phyloP scores from a whole-genome alignment of 1,140 invertebrate species.

The Aphis gossypii region DNA sequence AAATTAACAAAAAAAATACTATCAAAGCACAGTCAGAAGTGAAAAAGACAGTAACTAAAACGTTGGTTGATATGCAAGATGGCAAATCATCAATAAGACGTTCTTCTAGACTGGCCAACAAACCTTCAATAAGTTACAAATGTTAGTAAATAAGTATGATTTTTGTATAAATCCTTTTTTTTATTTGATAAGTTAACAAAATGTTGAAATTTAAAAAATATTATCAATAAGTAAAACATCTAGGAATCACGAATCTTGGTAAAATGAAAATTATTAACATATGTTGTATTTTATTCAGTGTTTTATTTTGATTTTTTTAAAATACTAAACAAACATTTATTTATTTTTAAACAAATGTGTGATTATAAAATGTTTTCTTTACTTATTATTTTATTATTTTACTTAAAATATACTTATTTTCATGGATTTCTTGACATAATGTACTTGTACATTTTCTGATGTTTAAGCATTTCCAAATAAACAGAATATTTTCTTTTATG shows the following conservation, averaged over 20 bases:
- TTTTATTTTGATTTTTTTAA: conserved; percentile 28
- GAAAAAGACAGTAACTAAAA: not conserved
- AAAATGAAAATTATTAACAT: not conserved
- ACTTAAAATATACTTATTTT: conserved; percentile 37
- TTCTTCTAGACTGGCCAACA: conserved; percentile 36
- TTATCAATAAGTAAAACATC: not conserved
- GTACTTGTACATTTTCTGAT: conserved; percentile 77
- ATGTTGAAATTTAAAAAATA: conserved; percentile 26
- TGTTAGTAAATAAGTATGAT: not conserved
- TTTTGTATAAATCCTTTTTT: not conserved
- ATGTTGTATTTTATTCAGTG: not conserved
- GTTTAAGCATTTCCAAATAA: conserved; percentile 80
- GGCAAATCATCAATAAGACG: not conserved
- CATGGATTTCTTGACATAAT: conserved; percentile 69
- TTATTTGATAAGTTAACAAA: conserved; percentile 19
- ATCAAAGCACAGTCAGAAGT: not conserved
- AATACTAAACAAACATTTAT: not conserved
- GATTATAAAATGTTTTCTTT: not conserved
- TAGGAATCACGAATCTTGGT: not conserved
- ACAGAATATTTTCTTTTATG: conserved; percentile 85
- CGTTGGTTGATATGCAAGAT: not conserved
- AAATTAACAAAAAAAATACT: not conserved
- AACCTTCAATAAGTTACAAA: conserved; percentile 51
- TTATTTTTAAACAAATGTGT: not conserved
- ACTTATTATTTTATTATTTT: conserved; percentile 6